Evolutionary conservation across 2,113 vertebrate species (phyloP).

Genomic region (Eulacestoma nigropectus): DNA sequence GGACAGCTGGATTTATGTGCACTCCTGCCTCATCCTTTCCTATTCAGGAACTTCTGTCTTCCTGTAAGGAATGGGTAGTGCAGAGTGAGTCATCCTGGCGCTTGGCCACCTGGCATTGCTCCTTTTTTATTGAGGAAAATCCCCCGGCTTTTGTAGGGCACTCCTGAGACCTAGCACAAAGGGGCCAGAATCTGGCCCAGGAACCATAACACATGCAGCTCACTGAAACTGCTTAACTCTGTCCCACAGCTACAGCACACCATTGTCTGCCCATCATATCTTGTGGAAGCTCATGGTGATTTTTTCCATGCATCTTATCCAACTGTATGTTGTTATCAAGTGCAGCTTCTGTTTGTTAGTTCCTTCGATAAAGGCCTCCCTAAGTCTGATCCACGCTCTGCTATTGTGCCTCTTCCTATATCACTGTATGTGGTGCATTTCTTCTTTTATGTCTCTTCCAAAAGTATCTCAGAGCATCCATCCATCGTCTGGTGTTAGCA

Average conservation of each 20-base stretch:
- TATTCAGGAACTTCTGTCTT: conserved; percentile 58
- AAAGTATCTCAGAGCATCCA: conserved; percentile 26
- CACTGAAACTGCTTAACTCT: conserved; percentile 12
- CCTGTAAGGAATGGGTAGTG: conserved; percentile 33
- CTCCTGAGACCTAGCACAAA: conserved; percentile 44
- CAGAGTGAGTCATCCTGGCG: conserved; percentile 48
- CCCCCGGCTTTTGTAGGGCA: background rate
- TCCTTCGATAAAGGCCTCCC: conserved; percentile 51
- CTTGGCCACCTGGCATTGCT: background rate
- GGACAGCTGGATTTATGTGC: background rate
- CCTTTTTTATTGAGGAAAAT: conserved; percentile 27
- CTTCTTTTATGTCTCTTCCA: conserved; percentile 53
- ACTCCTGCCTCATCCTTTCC: conserved; percentile 36
- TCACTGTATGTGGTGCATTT: background rate
- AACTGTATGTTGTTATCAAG: conserved; percentile 37
- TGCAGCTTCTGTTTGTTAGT: conserved; percentile 60
- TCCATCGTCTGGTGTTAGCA: conserved; percentile 11
- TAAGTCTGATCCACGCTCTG: conserved; percentile 10
- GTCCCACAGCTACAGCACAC: conserved; percentile 10
- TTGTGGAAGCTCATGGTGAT: conserved; percentile 52
- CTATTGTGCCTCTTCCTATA: conserved; percentile 31
- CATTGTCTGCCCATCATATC: conserved; percentile 51
- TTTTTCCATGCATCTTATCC: conserved; percentile 63
- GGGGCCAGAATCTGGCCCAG: background rate
- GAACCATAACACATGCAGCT: background rate